These are phyloP conservation scores for Oryctes rhinoceros DNA, from an alignment of 1,140 invertebrate species.

Conservation along the genomic window DNA sequence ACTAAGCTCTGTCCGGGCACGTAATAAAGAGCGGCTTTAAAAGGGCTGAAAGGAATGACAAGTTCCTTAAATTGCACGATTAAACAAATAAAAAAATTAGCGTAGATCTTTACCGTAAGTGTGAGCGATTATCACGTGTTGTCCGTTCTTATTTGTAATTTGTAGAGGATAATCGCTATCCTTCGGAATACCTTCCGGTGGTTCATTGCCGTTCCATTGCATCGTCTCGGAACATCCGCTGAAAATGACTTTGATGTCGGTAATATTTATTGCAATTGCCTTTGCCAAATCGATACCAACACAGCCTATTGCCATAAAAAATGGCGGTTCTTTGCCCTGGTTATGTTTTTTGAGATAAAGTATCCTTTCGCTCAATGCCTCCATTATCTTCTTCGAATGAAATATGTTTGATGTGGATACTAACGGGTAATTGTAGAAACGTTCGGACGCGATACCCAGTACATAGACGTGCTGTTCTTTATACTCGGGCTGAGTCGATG, in stretches of 20 bases:
- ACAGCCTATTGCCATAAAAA: background rate
- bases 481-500: background rate
- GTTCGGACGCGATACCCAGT: background rate
- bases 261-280: background rate
- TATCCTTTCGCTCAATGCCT: background rate
- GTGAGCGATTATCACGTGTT: background rate
- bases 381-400: background rate
- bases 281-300: background rate
- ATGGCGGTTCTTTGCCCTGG: background rate
- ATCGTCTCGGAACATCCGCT: background rate
- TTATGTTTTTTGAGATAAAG: background rate
- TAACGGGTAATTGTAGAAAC: background rate
- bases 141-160: background rate
- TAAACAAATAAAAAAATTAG: too few relatives aligned
- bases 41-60: too few relatives aligned
- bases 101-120: background rate
- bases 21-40: too few relatives aligned
- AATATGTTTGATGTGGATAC: background rate
- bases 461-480: background rate
- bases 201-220: background rate
- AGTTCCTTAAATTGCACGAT: too few relatives aligned
- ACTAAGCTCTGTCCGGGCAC: too few relatives aligned
- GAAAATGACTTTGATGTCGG: background rate
- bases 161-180: background rate
- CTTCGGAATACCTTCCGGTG: background rate